These are phyloP conservation scores for Pheosia tremula DNA, from an alignment of 2,888 invertebrate genomes.

Conservation along the genomic window DNA sequence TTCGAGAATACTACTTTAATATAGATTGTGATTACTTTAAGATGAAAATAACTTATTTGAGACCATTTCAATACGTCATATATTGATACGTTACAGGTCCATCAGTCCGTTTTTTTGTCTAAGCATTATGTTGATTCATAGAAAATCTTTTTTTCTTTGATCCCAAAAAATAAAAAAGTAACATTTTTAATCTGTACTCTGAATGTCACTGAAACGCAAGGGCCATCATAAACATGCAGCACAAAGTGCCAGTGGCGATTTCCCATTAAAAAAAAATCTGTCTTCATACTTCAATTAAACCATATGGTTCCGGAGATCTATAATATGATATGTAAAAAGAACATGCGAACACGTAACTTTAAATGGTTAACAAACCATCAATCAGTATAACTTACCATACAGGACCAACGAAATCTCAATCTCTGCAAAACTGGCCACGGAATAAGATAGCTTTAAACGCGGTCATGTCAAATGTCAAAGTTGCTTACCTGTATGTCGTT, in stretches of 20 bases:
- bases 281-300: not conserved
- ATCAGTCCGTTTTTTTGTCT: too few relatives aligned
- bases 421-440: slow-evolving; percentile 30
- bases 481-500: slow-evolving; percentile 14
- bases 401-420: slow-evolving; percentile 54
- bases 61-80: not conserved
- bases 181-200: too few relatives aligned
- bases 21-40: slow-evolving; percentile 24
- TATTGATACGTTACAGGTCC: too few relatives aligned
- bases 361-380: slow-evolving; percentile 29
- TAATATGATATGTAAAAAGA: not conserved
- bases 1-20: slow-evolving; percentile 43
- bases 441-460: slow-evolving; percentile 24
- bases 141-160: too few relatives aligned
- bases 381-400: slow-evolving; percentile 34
- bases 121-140: too few relatives aligned
- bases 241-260: too few relatives aligned
- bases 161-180: too few relatives aligned
- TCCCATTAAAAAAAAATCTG: not conserved
- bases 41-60: slow-evolving; percentile 9
- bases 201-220: too few relatives aligned
- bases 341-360: slow-evolving; percentile 28
- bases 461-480: slow-evolving; percentile 37
- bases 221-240: too few relatives aligned
- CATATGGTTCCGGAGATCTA: not conserved